phyloP scores from a whole-genome alignment of 2,888 invertebrate genomes.

The Dynastes maya region DNA sequence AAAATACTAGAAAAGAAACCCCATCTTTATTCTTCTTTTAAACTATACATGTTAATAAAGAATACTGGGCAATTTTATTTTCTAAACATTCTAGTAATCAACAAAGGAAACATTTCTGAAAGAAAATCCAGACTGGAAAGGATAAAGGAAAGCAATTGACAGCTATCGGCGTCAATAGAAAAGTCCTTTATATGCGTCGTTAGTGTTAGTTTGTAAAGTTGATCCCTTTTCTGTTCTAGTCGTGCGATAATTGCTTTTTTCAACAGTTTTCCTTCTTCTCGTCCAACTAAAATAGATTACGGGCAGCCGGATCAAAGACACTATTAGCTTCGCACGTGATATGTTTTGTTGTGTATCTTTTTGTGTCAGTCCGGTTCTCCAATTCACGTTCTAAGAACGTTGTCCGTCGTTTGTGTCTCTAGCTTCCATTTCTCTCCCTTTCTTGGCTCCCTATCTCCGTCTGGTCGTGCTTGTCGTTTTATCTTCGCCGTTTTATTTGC shows the following conservation, averaged over 20 bases:
- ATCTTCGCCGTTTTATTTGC: conserved; percentile 29
- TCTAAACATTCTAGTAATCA: too few relatives aligned
- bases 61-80: too few relatives aligned
- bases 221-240: conserved; percentile 30
- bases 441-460: background rate
- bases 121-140: conserved; percentile 12
- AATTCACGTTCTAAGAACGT: conserved; percentile 35
- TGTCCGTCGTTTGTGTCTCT: conserved; percentile 27
- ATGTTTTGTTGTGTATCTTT: conserved; percentile 45
- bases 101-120: background rate
- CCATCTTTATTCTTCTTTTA: too few relatives aligned
- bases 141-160: conserved; percentile 35
- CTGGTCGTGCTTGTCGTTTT: background rate
- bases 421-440: conserved; percentile 1
- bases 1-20: too few relatives aligned
- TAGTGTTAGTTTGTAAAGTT: conserved; percentile 47
- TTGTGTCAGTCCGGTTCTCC: conserved; percentile 32
- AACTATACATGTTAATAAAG: too few relatives aligned
- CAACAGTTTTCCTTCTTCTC: conserved; percentile 36
- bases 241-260: conserved; percentile 49
- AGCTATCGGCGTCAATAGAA: conserved; percentile 38
- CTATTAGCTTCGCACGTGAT: conserved; percentile 50
- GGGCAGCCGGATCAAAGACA: conserved; percentile 50
- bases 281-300: conserved; percentile 49
- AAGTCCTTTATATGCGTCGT: conserved; percentile 49